Percentiles rank a stretch among this genome's conserved stretches.
Conservation (phyloP, 2,888 invertebrate genomes). For the Drosophila anomalipes region DNA sequence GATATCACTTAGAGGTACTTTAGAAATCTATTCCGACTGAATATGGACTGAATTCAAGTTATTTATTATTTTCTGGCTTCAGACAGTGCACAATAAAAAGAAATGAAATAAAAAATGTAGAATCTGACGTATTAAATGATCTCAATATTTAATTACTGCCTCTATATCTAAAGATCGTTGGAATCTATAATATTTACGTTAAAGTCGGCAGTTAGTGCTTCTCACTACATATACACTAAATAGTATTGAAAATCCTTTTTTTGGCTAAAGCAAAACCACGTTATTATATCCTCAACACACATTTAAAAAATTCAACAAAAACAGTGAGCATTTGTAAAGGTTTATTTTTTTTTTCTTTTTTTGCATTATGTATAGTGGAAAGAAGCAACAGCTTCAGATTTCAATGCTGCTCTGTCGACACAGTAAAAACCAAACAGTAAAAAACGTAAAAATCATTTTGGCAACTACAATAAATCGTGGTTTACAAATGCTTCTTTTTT, state of each 20-base stretch:
- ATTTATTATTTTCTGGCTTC: neutral
- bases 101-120: neutral
- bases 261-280: neutral
- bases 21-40: neutral
- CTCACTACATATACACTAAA: neutral
- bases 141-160: neutral
- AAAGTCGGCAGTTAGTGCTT: neutral
- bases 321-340: slow-evolving; percentile 18
- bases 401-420: slow-evolving; percentile 26
- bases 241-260: neutral
- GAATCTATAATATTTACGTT: accelerated
- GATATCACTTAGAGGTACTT: neutral
- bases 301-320: neutral
- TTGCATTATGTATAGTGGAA: slow-evolving; percentile 51
- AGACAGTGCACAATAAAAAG: neutral
- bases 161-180: accelerated
- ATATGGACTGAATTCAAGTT: neutral
- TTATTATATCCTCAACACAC: neutral
- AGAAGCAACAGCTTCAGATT: slow-evolving; percentile 46
- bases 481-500: slow-evolving; percentile 23
- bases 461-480: slow-evolving; percentile 52
- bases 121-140: neutral
- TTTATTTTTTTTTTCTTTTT: slow-evolving; percentile 28
- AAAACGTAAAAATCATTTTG: slow-evolving; percentile 34
- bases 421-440: slow-evolving; percentile 3